Percentiles rank a stretch among this genome's conserved stretches.
Evolutionary conservation across 2,113 vertebrate species (phyloP).

Genomic region (Gasterosteus nipponicus): DNA sequence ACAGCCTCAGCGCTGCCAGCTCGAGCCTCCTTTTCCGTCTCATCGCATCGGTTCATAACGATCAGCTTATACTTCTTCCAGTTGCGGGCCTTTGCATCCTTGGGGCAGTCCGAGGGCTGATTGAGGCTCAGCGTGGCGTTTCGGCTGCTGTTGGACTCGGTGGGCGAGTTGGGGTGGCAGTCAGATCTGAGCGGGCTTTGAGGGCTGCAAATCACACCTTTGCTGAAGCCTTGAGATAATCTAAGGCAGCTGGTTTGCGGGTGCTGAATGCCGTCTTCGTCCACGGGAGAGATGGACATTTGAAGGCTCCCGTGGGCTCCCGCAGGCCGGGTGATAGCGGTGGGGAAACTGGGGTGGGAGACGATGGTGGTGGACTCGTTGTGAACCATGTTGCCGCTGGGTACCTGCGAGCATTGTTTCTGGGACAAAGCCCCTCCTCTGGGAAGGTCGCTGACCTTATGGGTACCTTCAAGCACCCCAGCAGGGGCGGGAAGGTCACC

Average conservation of each 20-base stretch:
- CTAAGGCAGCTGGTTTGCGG: slow-evolving; percentile 75
- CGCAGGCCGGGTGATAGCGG: slow-evolving; percentile 22
- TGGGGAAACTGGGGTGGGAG: slow-evolving; percentile 37
- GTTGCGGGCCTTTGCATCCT: slow-evolving; percentile 90
- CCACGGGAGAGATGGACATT: slow-evolving; percentile 55
- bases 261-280: slow-evolving; percentile 77
- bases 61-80: slow-evolving; percentile 99
- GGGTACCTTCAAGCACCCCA: slow-evolving; percentile 80
- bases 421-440: slow-evolving; percentile 79
- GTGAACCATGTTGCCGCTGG: slow-evolving; percentile 73
- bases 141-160: slow-evolving; percentile 95
- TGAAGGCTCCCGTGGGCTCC: slow-evolving; percentile 37
- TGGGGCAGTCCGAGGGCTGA: slow-evolving; percentile 79
- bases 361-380: slow-evolving; percentile 60
- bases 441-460: slow-evolving; percentile 76
- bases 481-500: slow-evolving; percentile 82
- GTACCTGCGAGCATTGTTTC: slow-evolving; percentile 76
- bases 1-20: slow-evolving; percentile 71
- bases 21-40: slow-evolving; percentile 75
- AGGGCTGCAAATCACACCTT: slow-evolving; percentile 88
- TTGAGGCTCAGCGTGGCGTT: slow-evolving; percentile 86
- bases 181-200: slow-evolving; percentile 95
- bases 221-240: slow-evolving; percentile 79
- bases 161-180: slow-evolving; percentile 97
- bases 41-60: slow-evolving; percentile 89